Base-by-base conservation (phyloP, 2,113 vertebrate species). In the Sclerurus mexicanus region DNA sequence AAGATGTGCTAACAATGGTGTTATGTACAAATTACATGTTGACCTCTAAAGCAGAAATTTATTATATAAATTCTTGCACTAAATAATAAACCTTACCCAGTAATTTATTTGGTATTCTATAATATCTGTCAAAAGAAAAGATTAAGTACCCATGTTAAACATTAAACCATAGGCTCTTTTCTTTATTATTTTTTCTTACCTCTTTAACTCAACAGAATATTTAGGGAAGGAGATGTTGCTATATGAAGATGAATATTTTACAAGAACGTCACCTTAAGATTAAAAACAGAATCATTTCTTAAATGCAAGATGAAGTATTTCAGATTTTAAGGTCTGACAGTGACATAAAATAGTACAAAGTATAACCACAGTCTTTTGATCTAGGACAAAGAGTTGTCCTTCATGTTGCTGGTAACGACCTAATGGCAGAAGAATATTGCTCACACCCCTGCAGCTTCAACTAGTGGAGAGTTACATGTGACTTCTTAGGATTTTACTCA, bases 21-120 rank as follows among this genome's bases (percentile, higher is more conserved):
- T 11, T 24, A 55, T 2, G 5, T 19, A 64, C 2, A 5, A 23
- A 73, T 53, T 71, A 62, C 56, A 35, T 42, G 52, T 10, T 68
- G 37, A 46, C n/a, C 12, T 9, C n/a, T n/a, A 66, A 87, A 80
- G 14, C 2, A 83, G 30, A 71, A 91, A 67, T 35, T 4, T 30
- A 14, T 56, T 24, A 17, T 14, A 33, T 40, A 35, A n/a, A 40
- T 46, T 59, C 33, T 18, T 33, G 14, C 3, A 52, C n/a, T 62
- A 89, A 88, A 83, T 77, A 76, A 58, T 84, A 76, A 89, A 53
- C 14, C 37, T 58, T 59, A 28, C 49, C 31, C 18, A 58, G n/a
- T 64, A 30, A 53, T 64, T 81, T 88, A 68, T 86, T 95, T 95
- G 27, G 40, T 85, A 85, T 75, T 92, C 59, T 67, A 95, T 80